Conservation (phyloP, 1,140 invertebrate genomes). For the Drosophila dunni region DNA sequence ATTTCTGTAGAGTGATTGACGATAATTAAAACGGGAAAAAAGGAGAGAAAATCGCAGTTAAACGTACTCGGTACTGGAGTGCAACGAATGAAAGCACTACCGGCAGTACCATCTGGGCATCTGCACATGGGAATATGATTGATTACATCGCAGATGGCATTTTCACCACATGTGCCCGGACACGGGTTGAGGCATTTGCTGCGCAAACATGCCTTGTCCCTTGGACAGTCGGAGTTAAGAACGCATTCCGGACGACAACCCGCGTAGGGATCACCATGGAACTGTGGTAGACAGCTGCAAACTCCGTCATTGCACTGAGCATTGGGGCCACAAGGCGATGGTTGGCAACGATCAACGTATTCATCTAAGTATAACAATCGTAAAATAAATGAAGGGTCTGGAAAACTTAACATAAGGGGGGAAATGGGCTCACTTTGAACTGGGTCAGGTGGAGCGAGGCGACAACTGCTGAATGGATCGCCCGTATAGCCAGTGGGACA, state of each 20-base stretch:
- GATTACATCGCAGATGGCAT: slow-evolving; percentile 90
- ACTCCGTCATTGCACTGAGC: slow-evolving; percentile 92
- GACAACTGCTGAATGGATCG: slow-evolving; percentile 93
- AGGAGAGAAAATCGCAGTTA: slow-evolving; percentile 71
- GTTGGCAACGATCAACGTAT: slow-evolving; percentile 90
- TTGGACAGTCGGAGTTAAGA: slow-evolving; percentile 91
- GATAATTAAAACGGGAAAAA: slow-evolving; percentile 82
- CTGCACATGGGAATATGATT: slow-evolving; percentile 92
- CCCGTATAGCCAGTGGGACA: slow-evolving; percentile 91
- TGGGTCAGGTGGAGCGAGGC: slow-evolving; percentile 78
- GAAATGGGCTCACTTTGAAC: slow-evolving; percentile 85
- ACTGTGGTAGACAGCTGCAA: slow-evolving; percentile 91
- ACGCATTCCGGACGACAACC: slow-evolving; percentile 94
- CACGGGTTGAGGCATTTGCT: slow-evolving; percentile 93
- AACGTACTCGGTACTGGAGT: slow-evolving; percentile 85
- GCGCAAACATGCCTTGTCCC: slow-evolving; percentile 90
- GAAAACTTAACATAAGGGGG: slow-evolving; percentile 84
- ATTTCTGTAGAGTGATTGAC: slow-evolving; percentile 85
- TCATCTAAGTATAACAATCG: slow-evolving; percentile 86
- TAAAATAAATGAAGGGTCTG: slow-evolving; percentile 74
- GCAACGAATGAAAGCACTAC: slow-evolving; percentile 88
- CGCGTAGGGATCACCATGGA: slow-evolving; percentile 93
- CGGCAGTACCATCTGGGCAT: slow-evolving; percentile 90
- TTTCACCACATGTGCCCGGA: slow-evolving; percentile 90
- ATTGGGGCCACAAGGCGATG: slow-evolving; percentile 92